These are phyloP conservation scores for Aplysia californica DNA, from an alignment of 1,140 invertebrate genomes.

Conservation along the genomic window DNA sequence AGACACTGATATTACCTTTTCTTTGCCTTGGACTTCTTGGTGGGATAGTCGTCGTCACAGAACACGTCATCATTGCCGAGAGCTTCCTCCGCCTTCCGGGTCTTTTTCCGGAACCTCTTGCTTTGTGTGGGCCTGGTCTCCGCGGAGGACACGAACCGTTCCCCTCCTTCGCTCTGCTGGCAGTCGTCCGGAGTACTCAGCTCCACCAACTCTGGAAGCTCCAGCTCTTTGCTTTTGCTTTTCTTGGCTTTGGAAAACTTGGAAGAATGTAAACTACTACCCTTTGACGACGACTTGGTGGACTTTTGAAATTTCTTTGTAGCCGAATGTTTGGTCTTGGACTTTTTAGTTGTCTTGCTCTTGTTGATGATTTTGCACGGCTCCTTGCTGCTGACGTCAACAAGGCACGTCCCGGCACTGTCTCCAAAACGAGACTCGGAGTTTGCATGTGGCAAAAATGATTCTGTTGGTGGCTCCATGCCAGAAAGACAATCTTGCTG, in stretches of 20 bases:
- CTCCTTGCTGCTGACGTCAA: not conserved
- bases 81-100: slow-evolving; percentile 16
- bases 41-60: slow-evolving; percentile 6
- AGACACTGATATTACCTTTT: slow-evolving; percentile 17
- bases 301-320: not conserved
- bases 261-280: not conserved
- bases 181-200: not conserved
- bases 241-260: not conserved
- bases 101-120: slow-evolving; percentile 19
- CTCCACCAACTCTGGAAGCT: no score
- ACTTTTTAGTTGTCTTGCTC: not conserved
- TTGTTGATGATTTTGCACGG: not conserved
- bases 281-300: not conserved
- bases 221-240: not conserved
- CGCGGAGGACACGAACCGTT: no score
- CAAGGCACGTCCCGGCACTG: no score
- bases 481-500: no score
- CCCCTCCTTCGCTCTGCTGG: not conserved
- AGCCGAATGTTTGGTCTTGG: not conserved
- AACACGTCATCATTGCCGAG: slow-evolving; percentile 14
- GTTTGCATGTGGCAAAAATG: no score
- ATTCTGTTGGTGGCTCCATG: no score
- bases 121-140: not conserved
- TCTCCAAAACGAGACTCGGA: no score
- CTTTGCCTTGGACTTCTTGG: slow-evolving; percentile 16